Conservation (phyloP, 2,888 invertebrate genomes). For the Tenthredo distinguenda region DNA sequence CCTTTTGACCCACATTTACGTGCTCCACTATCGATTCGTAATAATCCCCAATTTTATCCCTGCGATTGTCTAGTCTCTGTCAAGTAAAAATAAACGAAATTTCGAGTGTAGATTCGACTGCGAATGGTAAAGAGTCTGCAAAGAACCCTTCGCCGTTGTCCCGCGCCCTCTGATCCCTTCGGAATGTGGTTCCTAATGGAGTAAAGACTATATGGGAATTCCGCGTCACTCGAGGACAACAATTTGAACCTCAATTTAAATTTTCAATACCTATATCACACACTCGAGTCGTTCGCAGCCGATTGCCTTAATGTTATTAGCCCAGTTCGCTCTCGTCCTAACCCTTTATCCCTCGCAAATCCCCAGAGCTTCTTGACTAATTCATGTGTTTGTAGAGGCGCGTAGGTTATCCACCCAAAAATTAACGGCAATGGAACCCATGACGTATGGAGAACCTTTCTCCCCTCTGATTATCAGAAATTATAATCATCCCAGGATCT, state of each 20-base stretch:
- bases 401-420: conserved; percentile 15
- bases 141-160: background rate
- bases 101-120: background rate
- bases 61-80: background rate
- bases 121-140: background rate
- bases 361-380: conserved; percentile 15
- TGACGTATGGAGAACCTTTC: background rate
- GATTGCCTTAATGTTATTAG: conserved; percentile 34
- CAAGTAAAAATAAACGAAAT: background rate
- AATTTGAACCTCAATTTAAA: conserved; percentile 41
- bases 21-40: background rate
- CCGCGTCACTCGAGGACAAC: conserved; percentile 27
- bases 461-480: background rate
- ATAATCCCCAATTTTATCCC: background rate
- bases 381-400: conserved; percentile 20
- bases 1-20: background rate
- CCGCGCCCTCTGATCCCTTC: background rate
- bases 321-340: background rate
- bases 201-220: conserved; percentile 20
- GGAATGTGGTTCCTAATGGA: conserved; percentile 7
- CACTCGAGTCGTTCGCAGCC: conserved; percentile 33
- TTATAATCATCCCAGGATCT: background rate
- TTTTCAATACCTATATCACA: conserved; percentile 32
- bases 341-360: conserved; percentile 34
- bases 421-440: conserved; percentile 1